Conservation (phyloP, 2,888 invertebrate genomes). For the Melanostoma scalare region DNA sequence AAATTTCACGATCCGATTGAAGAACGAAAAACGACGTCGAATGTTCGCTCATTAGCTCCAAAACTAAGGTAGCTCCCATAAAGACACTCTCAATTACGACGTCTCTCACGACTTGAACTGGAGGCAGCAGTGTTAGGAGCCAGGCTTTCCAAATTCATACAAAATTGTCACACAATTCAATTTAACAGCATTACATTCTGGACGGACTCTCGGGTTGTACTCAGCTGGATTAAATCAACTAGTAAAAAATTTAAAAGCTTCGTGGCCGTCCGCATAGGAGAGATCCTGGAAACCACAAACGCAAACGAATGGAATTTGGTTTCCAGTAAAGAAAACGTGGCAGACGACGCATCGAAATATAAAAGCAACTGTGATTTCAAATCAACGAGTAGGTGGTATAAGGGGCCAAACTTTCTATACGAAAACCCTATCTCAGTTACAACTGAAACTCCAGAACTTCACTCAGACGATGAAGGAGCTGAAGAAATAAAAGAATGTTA, state of each 20-base stretch:
- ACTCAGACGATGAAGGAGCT: not conserved
- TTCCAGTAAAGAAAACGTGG: conserved; percentile 5
- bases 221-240: conserved; percentile 24
- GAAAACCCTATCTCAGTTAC: too few relatives aligned
- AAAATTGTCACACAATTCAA: conserved; percentile 3
- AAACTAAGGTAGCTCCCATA: conserved; percentile 22
- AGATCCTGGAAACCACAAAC: conserved; percentile 22
- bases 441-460: too few relatives aligned
- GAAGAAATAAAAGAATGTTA: not conserved
- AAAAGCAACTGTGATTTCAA: not conserved
- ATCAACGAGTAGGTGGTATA: not conserved
- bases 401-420: not conserved
- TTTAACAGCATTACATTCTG: conserved; percentile 1
- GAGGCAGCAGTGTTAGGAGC: too few relatives aligned
- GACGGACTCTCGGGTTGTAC: conserved; percentile 25
- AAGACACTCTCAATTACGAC: too few relatives aligned
- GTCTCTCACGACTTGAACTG: too few relatives aligned
- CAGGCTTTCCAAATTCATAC: too few relatives aligned
- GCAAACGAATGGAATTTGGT: conserved; percentile 5
- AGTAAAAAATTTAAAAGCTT: too few relatives aligned
- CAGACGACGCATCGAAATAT: conserved; percentile 10
- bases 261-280: conserved; percentile 19
- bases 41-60: conserved; percentile 7
- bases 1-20: too few relatives aligned
- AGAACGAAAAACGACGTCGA: too few relatives aligned